phyloP scores from a whole-genome alignment of 2,797 vertebrate genomes.

The Pangasius krempfi region DNA sequence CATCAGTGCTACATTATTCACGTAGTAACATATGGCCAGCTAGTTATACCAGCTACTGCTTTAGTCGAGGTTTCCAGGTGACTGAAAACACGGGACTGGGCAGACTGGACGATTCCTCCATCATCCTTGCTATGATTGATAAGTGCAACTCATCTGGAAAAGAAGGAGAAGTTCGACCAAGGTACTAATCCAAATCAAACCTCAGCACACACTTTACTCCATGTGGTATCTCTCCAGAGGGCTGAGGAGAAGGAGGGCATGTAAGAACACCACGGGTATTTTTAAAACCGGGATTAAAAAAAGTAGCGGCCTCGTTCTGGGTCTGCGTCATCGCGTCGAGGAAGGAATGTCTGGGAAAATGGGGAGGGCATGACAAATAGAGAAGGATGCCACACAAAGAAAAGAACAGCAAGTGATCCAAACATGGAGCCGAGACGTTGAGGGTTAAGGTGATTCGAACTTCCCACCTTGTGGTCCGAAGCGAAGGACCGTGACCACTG shows the following conservation, averaged over 20 bases:
- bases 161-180: background rate
- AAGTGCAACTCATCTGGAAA: background rate
- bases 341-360: slow-evolving; percentile 77
- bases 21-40: background rate
- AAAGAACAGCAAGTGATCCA: background rate
- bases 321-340: slow-evolving; percentile 71
- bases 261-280: slow-evolving; percentile 65
- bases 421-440: background rate
- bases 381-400: slow-evolving; percentile 15
- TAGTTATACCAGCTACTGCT: background rate
- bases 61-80: background rate
- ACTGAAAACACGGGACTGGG: background rate
- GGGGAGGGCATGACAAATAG: slow-evolving; percentile 37
- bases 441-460: background rate
- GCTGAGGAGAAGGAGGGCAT: slow-evolving; percentile 37
- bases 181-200: background rate
- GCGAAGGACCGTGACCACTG: background rate
- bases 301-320: slow-evolving; percentile 58
- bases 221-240: slow-evolving; percentile 25
- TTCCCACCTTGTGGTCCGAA: background rate
- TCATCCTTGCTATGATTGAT: background rate
- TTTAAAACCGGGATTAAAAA: slow-evolving; percentile 59
- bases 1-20: background rate
- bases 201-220: background rate
- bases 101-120: too few species aligned